A percentile compares a stretch with the other conserved stretches of the same genome.
These are phyloP conservation scores for Onychostoma macrolepis DNA, from an alignment of 2,113 vertebrate genomes.

Conservation along the genomic window DNA sequence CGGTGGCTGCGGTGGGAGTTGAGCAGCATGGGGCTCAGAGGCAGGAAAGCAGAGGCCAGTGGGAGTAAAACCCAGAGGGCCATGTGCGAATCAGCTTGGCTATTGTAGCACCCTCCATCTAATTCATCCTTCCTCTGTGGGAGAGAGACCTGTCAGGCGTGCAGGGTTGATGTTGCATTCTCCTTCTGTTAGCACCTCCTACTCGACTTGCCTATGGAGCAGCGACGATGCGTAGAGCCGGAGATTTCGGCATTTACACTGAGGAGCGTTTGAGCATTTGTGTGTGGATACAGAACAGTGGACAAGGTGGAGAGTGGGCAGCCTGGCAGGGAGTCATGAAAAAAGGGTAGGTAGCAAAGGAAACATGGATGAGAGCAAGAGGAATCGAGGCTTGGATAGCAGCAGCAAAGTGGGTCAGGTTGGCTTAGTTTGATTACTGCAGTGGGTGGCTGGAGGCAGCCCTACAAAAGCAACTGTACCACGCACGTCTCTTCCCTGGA, in stretches of 20 bases:
- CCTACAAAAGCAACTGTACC: constrained; percentile 52
- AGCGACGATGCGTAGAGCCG: constrained; percentile 1
- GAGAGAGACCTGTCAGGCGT: constrained; percentile 35
- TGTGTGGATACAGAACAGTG: constrained; percentile 40
- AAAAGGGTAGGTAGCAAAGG: constrained; percentile 40
- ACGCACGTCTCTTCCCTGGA: constrained; percentile 27
- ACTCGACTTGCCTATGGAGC: constrained; percentile 28
- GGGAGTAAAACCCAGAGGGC: constrained; percentile 48
- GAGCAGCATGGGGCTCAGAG: constrained; percentile 50
- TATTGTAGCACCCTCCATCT: constrained; percentile 35
- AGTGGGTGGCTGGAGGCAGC: constrained; percentile 62
- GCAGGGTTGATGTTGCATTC: constrained; percentile 33
- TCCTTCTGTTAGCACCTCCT: constrained; percentile 23
- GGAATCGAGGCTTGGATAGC: constrained; percentile 56
- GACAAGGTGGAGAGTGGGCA: constrained; percentile 51
- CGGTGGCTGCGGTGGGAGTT: constrained; percentile 56
- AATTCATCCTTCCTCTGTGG: constrained; percentile 36
- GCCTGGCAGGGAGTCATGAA: constrained; percentile 50
- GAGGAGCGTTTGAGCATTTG: constrained; percentile 24
- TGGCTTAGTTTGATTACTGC: constrained; percentile 65
- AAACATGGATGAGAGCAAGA: constrained; percentile 43
- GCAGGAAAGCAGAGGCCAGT: constrained; percentile 54
- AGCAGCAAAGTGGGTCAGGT: constrained; percentile 68
- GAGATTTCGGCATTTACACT: constrained; percentile 35
- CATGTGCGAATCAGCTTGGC: constrained; percentile 23